Percentiles rank a stretch among this genome's conserved stretches.
phyloP scores from a whole-genome alignment of 2,888 invertebrate species.

The Phengaris arion region DNA sequence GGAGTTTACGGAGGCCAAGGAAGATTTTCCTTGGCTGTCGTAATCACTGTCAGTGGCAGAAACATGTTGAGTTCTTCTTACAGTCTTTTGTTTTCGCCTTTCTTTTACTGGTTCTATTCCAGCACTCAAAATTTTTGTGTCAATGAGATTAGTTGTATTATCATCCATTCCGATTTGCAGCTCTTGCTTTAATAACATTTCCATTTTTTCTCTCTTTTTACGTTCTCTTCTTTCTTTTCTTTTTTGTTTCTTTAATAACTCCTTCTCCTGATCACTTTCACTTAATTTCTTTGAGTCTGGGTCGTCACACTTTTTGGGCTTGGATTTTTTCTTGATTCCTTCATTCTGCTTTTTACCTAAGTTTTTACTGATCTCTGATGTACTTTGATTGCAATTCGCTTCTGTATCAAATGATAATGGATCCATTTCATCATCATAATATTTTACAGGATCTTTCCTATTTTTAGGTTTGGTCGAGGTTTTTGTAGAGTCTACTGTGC shows the following conservation, averaged over 20 bases:
- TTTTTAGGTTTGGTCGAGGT: constrained; percentile 43
- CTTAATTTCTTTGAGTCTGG: constrained; percentile 16
- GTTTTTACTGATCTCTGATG: constrained; percentile 47
- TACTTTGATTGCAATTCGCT: constrained; percentile 60
- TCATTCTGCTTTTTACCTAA: constrained; percentile 45
- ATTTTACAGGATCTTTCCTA: constrained; percentile 47
- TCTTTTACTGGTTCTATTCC: constrained; percentile 26
- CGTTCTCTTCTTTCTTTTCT: constrained; percentile 43
- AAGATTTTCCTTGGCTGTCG: constrained; percentile 58
- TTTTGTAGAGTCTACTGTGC: constrained; percentile 40
- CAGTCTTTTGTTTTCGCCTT: constrained; percentile 34
- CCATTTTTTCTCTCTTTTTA: constrained; percentile 42
- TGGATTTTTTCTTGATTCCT: constrained; percentile 34
- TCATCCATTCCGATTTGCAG: neutral
- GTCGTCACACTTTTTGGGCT: constrained; percentile 36
- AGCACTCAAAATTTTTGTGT: constrained; percentile 45
- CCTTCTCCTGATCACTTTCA: constrained; percentile 37
- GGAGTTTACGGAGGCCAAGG: constrained; percentile 48
- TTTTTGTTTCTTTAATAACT: constrained; percentile 40
- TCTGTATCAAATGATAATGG: constrained; percentile 52
- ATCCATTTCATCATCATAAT: constrained; percentile 55
- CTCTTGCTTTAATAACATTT: constrained; percentile 6
- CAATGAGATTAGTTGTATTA: constrained; percentile 54
- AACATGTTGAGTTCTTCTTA: constrained; percentile 33
- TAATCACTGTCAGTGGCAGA: constrained; percentile 52